Evolutionary conservation across 2,888 invertebrate species (phyloP).

Genomic region (Nipponacmea schrenckii): DNA sequence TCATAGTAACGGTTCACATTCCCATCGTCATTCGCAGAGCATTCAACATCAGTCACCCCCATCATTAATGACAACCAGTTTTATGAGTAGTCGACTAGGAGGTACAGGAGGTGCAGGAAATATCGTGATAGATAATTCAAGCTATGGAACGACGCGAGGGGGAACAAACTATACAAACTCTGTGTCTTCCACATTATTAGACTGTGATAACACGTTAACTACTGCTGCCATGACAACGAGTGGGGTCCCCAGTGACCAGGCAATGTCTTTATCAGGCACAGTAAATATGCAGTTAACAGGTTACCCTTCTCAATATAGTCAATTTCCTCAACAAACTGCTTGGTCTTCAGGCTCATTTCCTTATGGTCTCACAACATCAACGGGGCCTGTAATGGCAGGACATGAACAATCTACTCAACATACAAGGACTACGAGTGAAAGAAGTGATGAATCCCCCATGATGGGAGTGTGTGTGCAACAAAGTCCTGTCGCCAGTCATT

Average conservation of each 20-base stretch:
- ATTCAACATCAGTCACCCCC: constrained; percentile 47
- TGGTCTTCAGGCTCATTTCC: constrained; percentile 52
- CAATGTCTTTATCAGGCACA: constrained; percentile 59
- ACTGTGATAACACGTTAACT: constrained; percentile 9
- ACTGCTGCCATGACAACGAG: neutral
- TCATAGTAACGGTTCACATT: constrained; percentile 41
- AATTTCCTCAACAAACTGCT: constrained; percentile 38
- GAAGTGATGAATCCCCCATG: constrained; percentile 81
- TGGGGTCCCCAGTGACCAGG: constrained; percentile 28
- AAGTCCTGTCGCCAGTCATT: constrained; percentile 92
- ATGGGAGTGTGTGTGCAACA: constrained; percentile 90
- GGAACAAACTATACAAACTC: neutral
- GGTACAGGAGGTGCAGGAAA: neutral
- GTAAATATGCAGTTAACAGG: constrained; percentile 67
- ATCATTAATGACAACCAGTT: constrained; percentile 5
- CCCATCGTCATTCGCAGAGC: constrained; percentile 45
- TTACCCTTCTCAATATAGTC: constrained; percentile 51
- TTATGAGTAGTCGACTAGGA: neutral
- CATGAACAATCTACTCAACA: constrained; percentile 33
- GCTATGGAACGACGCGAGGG: neutral
- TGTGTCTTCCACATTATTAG: constrained; percentile 11
- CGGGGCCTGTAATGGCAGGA: constrained; percentile 33
- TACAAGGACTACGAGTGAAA: constrained; percentile 42
- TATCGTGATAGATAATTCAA: constrained; percentile 1
- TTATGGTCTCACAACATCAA: constrained; percentile 43